Conservation (phyloP, 2,888 invertebrate species). For the Biston betularia region DNA sequence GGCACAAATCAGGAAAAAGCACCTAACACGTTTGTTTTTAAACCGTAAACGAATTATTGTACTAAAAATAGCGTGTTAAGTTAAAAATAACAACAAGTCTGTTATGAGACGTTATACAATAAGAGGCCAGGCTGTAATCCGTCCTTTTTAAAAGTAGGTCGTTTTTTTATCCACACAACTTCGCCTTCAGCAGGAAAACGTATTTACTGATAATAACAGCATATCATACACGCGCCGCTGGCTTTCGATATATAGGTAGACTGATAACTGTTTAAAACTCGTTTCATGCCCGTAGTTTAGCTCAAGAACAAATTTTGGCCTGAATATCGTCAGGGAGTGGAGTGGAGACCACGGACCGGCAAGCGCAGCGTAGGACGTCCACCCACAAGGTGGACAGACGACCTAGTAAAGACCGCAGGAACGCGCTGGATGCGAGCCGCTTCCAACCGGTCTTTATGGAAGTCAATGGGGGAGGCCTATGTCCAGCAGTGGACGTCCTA, state of each 20-base stretch:
- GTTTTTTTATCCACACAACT: conserved; percentile 6
- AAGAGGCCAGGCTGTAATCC: conserved; percentile 7
- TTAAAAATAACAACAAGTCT: conserved; percentile 16
- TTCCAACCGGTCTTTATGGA: too few relatives aligned
- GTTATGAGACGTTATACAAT: conserved; percentile 19
- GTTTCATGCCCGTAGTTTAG: background rate
- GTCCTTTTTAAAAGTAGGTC: conserved; percentile 13
- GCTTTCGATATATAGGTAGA: conserved; percentile 1
- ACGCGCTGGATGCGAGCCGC: too few relatives aligned
- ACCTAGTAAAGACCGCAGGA: too few relatives aligned
- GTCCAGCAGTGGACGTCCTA: too few relatives aligned
- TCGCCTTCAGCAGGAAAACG: background rate
- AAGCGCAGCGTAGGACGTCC: too few relatives aligned
- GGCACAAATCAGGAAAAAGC: too few relatives aligned
- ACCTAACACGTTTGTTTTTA: too few relatives aligned
- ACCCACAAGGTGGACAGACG: too few relatives aligned
- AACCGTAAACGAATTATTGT: background rate
- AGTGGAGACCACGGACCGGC: too few relatives aligned
- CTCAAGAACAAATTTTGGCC: background rate
- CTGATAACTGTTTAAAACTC: conserved; percentile 3
- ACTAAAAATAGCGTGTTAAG: conserved; percentile 2
- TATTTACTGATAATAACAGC: conserved; percentile 32
- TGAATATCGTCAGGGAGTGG: too few relatives aligned
- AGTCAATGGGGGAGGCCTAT: too few relatives aligned
- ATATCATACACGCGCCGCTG: conserved; percentile 14